Conservation (phyloP, 64 coral and sea anemone species). For the Montipora sp. region DNA sequence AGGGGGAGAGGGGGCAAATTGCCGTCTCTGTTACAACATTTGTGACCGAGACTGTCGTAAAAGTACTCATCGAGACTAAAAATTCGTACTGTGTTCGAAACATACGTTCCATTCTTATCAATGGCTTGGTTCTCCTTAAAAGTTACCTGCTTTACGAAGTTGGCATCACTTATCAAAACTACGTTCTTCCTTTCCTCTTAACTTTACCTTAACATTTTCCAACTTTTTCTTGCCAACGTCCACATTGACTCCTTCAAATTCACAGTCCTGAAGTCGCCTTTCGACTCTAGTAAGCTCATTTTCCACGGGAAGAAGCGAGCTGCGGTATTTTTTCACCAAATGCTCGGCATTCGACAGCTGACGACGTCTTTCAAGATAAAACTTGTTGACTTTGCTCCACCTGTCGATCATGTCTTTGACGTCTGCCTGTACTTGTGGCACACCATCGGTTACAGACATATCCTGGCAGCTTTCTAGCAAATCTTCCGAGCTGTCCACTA, state of each 20-base stretch:
- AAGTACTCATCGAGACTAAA: too few relatives aligned
- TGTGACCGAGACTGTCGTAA: too few relatives aligned
- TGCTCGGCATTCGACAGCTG: slow-evolving; percentile 82
- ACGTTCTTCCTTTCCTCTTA: background rate
- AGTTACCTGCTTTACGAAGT: too few relatives aligned
- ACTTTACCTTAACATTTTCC: slow-evolving; percentile 54
- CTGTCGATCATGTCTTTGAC: slow-evolving; percentile 74
- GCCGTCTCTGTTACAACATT: too few relatives aligned
- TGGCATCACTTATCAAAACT: background rate
- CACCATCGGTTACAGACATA: slow-evolving; percentile 79
- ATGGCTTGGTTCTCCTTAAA: too few relatives aligned
- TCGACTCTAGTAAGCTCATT: slow-evolving; percentile 75
- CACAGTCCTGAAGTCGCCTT: slow-evolving; percentile 69
- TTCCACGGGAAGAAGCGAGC: slow-evolving; percentile 73
- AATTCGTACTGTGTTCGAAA: too few relatives aligned
- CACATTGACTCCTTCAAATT: slow-evolving; percentile 80
- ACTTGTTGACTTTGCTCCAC: slow-evolving; percentile 85
- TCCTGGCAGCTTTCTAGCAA: slow-evolving; percentile 80
- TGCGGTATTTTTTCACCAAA: slow-evolving; percentile 85
- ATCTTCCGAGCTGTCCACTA: slow-evolving; percentile 67
- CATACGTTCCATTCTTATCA: too few relatives aligned
- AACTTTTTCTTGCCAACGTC: slow-evolving; percentile 72
- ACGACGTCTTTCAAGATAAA: slow-evolving; percentile 66
- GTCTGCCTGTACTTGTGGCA: slow-evolving; percentile 74
- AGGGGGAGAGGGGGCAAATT: too few relatives aligned